phyloP scores from a whole-genome alignment of 2,797 vertebrate genomes.

The Thamnophis elegans region DNA sequence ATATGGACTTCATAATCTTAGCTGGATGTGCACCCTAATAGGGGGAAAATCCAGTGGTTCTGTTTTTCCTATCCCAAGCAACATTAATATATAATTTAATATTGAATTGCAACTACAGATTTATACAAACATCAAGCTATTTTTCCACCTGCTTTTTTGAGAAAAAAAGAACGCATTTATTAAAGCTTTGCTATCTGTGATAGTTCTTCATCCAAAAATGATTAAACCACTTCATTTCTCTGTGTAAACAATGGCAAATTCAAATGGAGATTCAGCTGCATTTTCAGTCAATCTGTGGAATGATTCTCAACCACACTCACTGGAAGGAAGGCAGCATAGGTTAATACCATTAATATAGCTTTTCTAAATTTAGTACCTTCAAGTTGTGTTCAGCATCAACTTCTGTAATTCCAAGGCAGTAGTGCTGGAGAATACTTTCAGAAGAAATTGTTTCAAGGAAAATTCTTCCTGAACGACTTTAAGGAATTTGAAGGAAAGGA shows the following conservation, averaged over 20 bases:
- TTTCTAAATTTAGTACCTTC: background rate
- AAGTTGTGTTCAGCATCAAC: background rate
- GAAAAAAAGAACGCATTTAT: background rate
- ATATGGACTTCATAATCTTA: conserved; percentile 18
- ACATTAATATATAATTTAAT: background rate
- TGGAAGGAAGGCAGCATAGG: background rate
- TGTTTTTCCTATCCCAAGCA: background rate
- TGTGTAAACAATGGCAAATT: background rate
- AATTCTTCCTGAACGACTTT: background rate
- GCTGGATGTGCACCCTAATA: background rate
- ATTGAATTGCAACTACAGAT: background rate
- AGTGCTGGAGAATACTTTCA: background rate
- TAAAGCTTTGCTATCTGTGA: background rate
- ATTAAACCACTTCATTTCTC: background rate
- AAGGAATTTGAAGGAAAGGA: background rate
- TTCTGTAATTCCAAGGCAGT: background rate
- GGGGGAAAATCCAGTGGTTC: background rate
- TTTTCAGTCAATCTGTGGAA: background rate
- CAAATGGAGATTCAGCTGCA: background rate
- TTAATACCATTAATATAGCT: background rate
- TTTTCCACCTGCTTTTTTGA: background rate
- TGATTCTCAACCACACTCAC: background rate
- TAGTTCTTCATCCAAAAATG: background rate
- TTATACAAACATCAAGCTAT: background rate
- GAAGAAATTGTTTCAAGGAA: background rate